These are phyloP conservation scores for Muscicapa striata DNA, from an alignment of 2,797 vertebrate species.

Conservation along the genomic window DNA sequence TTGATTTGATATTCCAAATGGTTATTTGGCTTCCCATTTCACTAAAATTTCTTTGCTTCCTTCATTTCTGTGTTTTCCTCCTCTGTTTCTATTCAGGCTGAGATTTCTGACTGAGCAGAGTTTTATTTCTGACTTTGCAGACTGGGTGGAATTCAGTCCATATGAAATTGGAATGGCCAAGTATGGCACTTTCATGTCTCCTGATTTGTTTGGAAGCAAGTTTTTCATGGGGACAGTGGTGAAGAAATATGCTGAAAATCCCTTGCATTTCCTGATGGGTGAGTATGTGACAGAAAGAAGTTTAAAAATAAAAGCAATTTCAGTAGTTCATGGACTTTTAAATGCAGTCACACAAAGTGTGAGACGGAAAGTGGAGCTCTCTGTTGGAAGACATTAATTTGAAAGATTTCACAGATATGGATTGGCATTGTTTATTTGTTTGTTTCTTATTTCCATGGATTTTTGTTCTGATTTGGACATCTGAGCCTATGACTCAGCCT, in stretches of 20 bases:
- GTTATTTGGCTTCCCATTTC: neutral
- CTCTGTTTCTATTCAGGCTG: neutral
- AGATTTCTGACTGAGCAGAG: neutral
- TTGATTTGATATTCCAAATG: neutral
- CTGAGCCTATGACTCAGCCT: neutral
- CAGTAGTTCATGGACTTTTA: neutral
- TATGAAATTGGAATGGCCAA: conserved; percentile 99
- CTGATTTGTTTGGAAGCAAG: conserved; percentile 95
- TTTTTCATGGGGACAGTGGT: conserved; percentile 98
- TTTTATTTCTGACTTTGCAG: conserved; percentile 75
- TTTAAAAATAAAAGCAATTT: neutral
- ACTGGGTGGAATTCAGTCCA: conserved; percentile 98
- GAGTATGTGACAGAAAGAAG: conserved; percentile 50
- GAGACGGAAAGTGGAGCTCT: neutral
- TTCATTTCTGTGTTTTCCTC: neutral
- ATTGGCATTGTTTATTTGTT: neutral
- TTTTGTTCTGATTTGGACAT: neutral
- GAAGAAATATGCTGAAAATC: conserved; percentile 92
- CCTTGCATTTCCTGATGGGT: conserved; percentile 98
- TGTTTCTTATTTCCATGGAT: neutral
- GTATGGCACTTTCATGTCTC: conserved; percentile 98
- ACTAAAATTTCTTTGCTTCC: neutral
- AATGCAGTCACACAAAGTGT: neutral
- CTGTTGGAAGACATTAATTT: neutral
- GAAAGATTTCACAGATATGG: neutral